Conservation (phyloP, 2,797 vertebrate species). For the Ceyx erithaca region DNA sequence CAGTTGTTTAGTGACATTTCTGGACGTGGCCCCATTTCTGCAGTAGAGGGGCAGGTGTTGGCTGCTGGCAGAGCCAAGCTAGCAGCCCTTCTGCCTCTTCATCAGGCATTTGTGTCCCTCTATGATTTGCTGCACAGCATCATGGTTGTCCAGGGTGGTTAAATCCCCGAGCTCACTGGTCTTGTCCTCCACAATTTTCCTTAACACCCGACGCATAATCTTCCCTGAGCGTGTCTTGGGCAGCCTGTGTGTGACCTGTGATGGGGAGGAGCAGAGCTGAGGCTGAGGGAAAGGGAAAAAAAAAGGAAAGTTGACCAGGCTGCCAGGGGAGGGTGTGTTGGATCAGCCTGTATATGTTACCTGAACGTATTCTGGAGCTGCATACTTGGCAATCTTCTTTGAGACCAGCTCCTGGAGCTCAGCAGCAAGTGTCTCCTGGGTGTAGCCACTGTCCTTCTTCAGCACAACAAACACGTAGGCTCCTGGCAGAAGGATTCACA, state of each 20-base stretch:
- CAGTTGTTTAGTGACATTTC: neutral
- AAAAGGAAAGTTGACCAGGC: neutral
- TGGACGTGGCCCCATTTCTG: neutral
- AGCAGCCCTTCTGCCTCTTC: neutral
- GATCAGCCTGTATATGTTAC: neutral
- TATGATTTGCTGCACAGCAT: constrained; percentile 60
- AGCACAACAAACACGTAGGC: constrained; percentile 60
- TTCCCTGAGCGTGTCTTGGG: constrained; percentile 74
- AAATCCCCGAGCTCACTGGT: constrained; percentile 64
- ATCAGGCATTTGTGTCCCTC: constrained; percentile 24
- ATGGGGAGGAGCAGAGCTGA: neutral
- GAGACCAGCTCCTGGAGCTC: constrained; percentile 64
- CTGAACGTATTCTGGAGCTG: constrained; percentile 68
- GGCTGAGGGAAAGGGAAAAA: neutral
- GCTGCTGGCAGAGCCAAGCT: neutral
- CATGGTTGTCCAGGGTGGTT: constrained; percentile 64
- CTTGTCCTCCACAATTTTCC: constrained; percentile 68
- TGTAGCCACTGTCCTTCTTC: constrained; percentile 50
- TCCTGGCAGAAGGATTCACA: constrained; percentile 27
- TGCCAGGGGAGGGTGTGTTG: neutral
- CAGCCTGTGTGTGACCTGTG: constrained; percentile 56
- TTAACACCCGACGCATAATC: constrained; percentile 67
- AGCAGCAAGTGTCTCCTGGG: neutral
- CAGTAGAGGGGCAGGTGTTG: neutral
- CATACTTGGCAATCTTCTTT: constrained; percentile 65